Evolutionary conservation across 2,113 vertebrate genomes (phyloP), one percentile per base, ranked within the genome.

Genomic region (Oxygymnocypris stewartii): DNA sequence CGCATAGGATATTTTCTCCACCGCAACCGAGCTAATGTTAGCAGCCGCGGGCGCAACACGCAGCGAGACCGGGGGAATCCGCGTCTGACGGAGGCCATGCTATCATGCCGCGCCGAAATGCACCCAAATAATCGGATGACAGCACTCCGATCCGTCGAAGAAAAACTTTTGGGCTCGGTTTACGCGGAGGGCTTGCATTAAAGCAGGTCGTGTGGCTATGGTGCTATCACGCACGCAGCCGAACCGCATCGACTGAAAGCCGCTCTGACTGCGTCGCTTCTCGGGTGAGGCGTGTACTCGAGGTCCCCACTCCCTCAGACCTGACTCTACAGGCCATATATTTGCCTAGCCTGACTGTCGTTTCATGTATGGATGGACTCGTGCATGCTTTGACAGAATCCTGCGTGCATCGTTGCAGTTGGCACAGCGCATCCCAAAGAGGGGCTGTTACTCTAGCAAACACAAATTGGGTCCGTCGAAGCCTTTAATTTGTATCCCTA

Each of bases 91-190:
- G 89, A 69, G 90, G 92, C 93, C 90, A 90, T 84, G 91, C 82
- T 75, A 42, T 81, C 89, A 92, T 88, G 92, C 82, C 85, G 92
- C 81, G 90, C 78, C 90, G 77, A 85, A 90, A 87, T 92, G 92
- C 88, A 86, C 90, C 91, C 89, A 87, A 89, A 91, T 86, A 90
- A 87, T 79, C 93, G 92, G 94, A 93, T 92, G 94, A 92, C 92
- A 92, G 59, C 89, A 86, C 93, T 90, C 84, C 88, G 90, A 91
- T 91, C 89, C 90, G 88, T 88, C 87, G 87, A 86, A 84, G 88
- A 92, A 91, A 94, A 95, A 96, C 92, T 95, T 95, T 91, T 78
- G 89, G 89, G 90, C 90, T 90, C 90, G 65, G 57, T 80, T 92
- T 88, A 92, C 91, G 92, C 92, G 92, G 88, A 89, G 92, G 90